These are phyloP conservation scores for Scrobipalpa atriplicella DNA, from an alignment of 2,888 invertebrate genomes.

Conservation along the genomic window DNA sequence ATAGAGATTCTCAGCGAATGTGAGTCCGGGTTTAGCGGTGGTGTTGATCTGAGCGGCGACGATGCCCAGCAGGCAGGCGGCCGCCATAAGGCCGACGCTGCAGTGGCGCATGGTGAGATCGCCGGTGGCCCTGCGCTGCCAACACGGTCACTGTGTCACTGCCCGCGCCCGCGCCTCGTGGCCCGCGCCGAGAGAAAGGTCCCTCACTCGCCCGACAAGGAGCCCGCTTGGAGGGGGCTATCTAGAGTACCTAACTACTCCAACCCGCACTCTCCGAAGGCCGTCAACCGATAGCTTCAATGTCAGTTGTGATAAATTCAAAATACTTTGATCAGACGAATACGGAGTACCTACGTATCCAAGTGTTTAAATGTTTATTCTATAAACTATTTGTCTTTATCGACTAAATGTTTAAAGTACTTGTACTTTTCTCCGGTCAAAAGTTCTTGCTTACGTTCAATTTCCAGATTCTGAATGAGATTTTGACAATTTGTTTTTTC, in stretches of 20 bases:
- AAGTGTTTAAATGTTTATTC: not conserved
- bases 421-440: not conserved
- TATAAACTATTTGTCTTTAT: not conserved
- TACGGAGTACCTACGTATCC: not conserved
- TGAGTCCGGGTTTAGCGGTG: conserved; percentile 50
- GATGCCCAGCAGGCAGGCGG: conserved; percentile 42
- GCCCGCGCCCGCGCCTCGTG: conserved; percentile 33
- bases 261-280: not conserved
- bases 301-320: not conserved
- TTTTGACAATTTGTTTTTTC: conserved; percentile 1
- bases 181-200: conserved; percentile 67
- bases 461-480: not conserved
- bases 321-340: not conserved
- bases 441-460: not conserved
- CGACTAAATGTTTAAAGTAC: not conserved
- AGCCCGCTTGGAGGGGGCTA: conserved; percentile 66
- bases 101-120: conserved; percentile 58
- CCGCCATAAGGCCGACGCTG: conserved; percentile 51
- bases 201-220: conserved; percentile 43
- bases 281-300: not conserved
- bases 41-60: conserved; percentile 35
- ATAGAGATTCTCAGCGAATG: conserved; percentile 71
- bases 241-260: conserved; percentile 52
- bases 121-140: conserved; percentile 60
- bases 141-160: conserved; percentile 78